Conservation (phyloP, 1,140 invertebrate genomes). For the Penaeus chinensis region DNA sequence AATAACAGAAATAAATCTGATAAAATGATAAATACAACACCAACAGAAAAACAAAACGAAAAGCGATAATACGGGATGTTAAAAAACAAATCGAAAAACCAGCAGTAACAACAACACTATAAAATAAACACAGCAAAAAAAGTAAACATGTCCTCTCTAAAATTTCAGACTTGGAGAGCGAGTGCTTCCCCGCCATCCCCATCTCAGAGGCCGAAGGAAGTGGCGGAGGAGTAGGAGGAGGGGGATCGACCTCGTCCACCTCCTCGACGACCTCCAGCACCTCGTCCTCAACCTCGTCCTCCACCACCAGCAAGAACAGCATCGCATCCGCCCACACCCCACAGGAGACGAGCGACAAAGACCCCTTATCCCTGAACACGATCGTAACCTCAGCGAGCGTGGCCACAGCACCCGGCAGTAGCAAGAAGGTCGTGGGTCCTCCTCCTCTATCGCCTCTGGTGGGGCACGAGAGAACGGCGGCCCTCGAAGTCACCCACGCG, state of each 20-base stretch:
- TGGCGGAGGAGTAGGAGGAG: no score
- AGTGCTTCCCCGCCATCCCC: constrained; percentile 54
- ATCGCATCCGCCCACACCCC: no score
- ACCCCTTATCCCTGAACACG: background rate
- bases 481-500: background rate
- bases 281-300: background rate
- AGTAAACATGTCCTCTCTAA: background rate
- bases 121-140: no score
- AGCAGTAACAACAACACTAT: no score
- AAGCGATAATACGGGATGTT: no score
- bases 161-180: constrained; percentile 51
- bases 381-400: background rate
- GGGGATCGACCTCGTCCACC: background rate
- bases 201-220: constrained; percentile 41
- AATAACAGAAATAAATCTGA: no score
- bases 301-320: constrained; percentile 2
- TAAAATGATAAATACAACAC: no score
- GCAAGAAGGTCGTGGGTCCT: no score
- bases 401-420: no score
- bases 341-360: background rate
- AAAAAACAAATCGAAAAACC: no score
- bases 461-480: background rate
- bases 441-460: constrained; percentile 17
- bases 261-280: constrained; percentile 20
- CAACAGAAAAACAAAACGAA: no score